Conservation (phyloP, 1,140 invertebrate genomes). For the Armadillidium nasatum region DNA sequence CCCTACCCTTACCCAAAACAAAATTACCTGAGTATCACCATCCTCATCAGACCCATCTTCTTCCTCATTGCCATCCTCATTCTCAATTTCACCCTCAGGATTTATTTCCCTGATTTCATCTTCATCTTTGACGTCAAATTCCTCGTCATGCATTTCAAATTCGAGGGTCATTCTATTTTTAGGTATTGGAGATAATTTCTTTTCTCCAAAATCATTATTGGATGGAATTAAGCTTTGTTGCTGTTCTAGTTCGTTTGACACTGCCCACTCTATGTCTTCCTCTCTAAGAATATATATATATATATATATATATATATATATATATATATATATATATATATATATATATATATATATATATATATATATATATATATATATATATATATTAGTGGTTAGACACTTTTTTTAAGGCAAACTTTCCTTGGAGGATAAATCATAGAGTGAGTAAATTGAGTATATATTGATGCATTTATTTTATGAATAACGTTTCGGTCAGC, state of each 20-base stretch:
- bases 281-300: constrained; percentile 8
- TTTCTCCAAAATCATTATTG: background rate
- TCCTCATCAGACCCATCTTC: no score
- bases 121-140: background rate
- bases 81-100: no score
- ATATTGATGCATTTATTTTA: no score
- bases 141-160: background rate
- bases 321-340: background rate
- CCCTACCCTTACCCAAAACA: no score
- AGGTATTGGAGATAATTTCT: background rate
- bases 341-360: constrained; percentile 5
- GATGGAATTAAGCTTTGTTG: constrained; percentile 11
- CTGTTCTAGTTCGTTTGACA: constrained; percentile 2
- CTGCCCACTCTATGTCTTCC: constrained; percentile 20
- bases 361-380: background rate
- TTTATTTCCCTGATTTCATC: background rate
- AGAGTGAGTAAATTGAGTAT: no score
- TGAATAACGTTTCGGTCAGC: no score
- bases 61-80: no score
- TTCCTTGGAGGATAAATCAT: no score
- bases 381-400: no score
- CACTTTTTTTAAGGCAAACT: no score
- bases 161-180: background rate
- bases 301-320: constrained; percentile 19
- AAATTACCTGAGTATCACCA: no score